Base-by-base conservation (phyloP, 2,113 vertebrate genomes). In the Asarcornis scutulata region DNA sequence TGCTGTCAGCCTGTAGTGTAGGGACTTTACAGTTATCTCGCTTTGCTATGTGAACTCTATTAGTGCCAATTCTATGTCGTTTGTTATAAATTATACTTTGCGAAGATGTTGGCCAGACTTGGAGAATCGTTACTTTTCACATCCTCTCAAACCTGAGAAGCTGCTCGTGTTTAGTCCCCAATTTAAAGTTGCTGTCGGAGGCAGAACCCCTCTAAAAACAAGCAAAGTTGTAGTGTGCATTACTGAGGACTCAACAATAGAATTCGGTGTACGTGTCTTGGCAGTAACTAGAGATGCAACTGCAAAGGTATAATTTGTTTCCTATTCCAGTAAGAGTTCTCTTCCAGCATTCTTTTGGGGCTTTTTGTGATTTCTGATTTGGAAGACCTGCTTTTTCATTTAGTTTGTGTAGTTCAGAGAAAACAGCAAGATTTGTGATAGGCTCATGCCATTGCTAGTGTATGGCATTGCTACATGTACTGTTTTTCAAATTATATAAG, bases 251-350 rank as follows among this genome's bases (percentile, higher is more conserved):
- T 48, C 18, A 10, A 18, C 31, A 56, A 26, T 26, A 58, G n/a
- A 76, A 62, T 32, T 25, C 21, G 27, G 7, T 1, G 0, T 72
- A 9, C 2, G 0, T 32, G 17, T 50, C 23, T 60, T 71, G 34
- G 8, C 73, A 87, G 17, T 79, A 69, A 27, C 31, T 81, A 26
- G 11, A 67, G 58, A 29, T 40, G 16, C 21, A 53, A 26, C 42
- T 59, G 29, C n/a, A 23, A 15, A 38, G 73, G 18, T 62, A 21
- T 62, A 34, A 46, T 40, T 87, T 75, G 31, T 40, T 59, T 90
- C n/a, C 18, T 53, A 1, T 83, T 48, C 34, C 50, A 42, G 26
- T 26, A 31, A 36, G 36, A 53, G 2, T 59, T 74, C 69, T 75
- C 38, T 87, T 87, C 17, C 18, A 46, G 36, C 13, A 20, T 2